Percentiles rank a stretch among this genome's conserved stretches.
phyloP scores from a whole-genome alignment of 2,888 invertebrate species.

The Conchocele bisecta region DNA sequence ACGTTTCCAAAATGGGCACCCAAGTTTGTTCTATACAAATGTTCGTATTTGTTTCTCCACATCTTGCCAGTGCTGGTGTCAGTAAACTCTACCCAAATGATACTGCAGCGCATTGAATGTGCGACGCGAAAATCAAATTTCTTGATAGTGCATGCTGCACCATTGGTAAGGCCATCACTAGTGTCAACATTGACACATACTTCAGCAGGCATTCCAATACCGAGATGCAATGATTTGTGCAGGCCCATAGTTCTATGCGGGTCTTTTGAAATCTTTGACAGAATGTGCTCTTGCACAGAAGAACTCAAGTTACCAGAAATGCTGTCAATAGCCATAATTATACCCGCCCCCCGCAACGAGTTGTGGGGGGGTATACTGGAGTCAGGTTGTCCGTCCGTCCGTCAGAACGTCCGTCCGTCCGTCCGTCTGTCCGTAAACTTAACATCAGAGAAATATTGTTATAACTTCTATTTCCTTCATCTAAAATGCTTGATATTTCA shows the following conservation, averaged over 20 bases:
- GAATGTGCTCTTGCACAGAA: slow-evolving; percentile 11
- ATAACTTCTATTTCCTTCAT: too few relatives aligned
- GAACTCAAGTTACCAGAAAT: slow-evolving; percentile 24
- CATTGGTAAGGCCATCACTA: slow-evolving; percentile 62
- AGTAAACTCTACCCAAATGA: slow-evolving; percentile 58
- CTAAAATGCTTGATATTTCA: too few relatives aligned
- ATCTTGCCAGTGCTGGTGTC: slow-evolving; percentile 28
- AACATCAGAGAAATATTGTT: too few relatives aligned
- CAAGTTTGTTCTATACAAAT: slow-evolving; percentile 22
- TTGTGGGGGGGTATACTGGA: too few relatives aligned
- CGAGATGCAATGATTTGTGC: slow-evolving; percentile 24
- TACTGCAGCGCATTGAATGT: slow-evolving; percentile 31
- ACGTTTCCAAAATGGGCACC: slow-evolving; percentile 31
- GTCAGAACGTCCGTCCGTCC: too few relatives aligned
- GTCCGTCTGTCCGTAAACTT: too few relatives aligned
- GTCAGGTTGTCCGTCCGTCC: too few relatives aligned
- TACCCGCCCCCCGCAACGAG: too few relatives aligned
- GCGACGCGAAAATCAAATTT: slow-evolving; percentile 40
- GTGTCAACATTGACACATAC: slow-evolving; percentile 49
- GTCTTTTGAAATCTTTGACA: slow-evolving; percentile 45
- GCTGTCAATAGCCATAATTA: slow-evolving; percentile 20
- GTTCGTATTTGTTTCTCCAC: slow-evolving; percentile 23
- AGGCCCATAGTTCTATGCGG: slow-evolving; percentile 49
- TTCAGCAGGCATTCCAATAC: slow-evolving; percentile 35
- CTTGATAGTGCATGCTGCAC: slow-evolving; percentile 48